Percentiles rank a stretch among this genome's conserved stretches.
phyloP scores from a whole-genome alignment of 2,888 invertebrate genomes.

The Hipparchia sbordonii region DNA sequence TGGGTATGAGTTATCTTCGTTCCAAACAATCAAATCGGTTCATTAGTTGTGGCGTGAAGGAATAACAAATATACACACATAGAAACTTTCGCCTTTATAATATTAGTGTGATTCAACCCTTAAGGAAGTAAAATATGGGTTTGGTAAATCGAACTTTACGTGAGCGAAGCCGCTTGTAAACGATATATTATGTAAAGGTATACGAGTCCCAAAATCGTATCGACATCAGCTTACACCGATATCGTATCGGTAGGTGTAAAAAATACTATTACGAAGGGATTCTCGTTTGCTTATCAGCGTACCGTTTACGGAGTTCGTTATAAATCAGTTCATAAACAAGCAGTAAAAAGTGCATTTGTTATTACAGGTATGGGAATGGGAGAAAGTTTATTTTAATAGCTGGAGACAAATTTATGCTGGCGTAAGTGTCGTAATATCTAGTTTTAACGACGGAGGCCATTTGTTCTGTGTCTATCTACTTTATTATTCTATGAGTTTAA shows the following conservation, averaged over 20 bases:
- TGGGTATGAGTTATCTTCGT: no score
- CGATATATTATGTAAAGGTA: no score
- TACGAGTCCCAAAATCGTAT: no score
- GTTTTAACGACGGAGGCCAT: constrained; percentile 14
- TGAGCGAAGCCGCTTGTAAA: no score
- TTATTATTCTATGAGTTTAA: not conserved
- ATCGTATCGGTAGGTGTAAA: not conserved
- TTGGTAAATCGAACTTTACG: no score
- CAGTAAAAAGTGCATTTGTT: constrained; percentile 25
- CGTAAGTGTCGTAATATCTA: constrained; percentile 20
- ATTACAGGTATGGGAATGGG: constrained; percentile 20
- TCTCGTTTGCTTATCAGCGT: constrained; percentile 19
- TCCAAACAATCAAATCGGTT: no score
- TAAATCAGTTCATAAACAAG: constrained; percentile 29
- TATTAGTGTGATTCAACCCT: no score
- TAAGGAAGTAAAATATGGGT: no score
- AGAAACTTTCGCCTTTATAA: no score
- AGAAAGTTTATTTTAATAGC: constrained; percentile 25
- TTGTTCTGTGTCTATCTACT: constrained; percentile 5
- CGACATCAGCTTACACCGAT: not conserved
- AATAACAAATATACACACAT: no score
- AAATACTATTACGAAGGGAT: not conserved
- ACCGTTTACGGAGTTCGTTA: constrained; percentile 22
- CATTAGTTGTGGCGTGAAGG: no score
- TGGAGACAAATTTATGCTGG: constrained; percentile 19